Percentiles rank a stretch among this genome's conserved stretches.
phyloP scores from a whole-genome alignment of 2,888 invertebrate genomes.

The Drosophila neonasuta region DNA sequence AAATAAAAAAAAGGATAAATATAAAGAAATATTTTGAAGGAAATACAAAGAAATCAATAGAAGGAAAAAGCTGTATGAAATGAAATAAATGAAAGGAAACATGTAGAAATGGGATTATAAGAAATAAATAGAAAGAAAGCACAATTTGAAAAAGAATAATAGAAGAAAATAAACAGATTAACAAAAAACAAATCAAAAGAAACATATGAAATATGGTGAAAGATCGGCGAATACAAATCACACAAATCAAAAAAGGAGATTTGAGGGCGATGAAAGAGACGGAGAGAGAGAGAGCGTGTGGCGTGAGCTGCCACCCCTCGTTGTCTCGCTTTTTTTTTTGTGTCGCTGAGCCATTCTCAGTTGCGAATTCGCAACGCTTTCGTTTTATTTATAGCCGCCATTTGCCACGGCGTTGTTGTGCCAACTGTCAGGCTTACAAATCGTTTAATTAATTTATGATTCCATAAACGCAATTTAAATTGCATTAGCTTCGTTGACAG shows the following conservation, averaged over 20 bases:
- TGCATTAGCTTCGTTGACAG: slow-evolving; percentile 49
- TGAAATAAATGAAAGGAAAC: too few relatives aligned
- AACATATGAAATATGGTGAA: too few relatives aligned
- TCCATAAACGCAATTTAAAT: slow-evolving; percentile 64
- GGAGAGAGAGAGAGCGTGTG: neutral
- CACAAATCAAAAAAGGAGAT: neutral
- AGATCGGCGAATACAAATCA: too few relatives aligned
- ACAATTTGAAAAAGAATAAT: too few relatives aligned
- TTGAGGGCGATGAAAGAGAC: neutral
- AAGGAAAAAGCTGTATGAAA: too few relatives aligned
- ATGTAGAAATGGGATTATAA: too few relatives aligned
- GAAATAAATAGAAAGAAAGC: too few relatives aligned
- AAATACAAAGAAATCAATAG: too few relatives aligned
- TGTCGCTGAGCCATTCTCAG: slow-evolving; percentile 2
- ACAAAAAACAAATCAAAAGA: too few relatives aligned
- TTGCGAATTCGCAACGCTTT: slow-evolving; percentile 10
- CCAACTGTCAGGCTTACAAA: slow-evolving; percentile 69
- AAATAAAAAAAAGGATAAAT: too few relatives aligned
- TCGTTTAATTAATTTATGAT: slow-evolving; percentile 75
- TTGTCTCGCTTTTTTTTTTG: neutral
- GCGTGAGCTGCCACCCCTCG: slow-evolving; percentile 6
- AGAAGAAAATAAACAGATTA: too few relatives aligned
- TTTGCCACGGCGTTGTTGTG: slow-evolving; percentile 62
- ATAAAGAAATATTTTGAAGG: too few relatives aligned
- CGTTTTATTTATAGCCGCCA: slow-evolving; percentile 66